These are phyloP conservation scores for Neocrepidodera transversa DNA, from an alignment of 2,888 invertebrate genomes.

Conservation along the genomic window DNA sequence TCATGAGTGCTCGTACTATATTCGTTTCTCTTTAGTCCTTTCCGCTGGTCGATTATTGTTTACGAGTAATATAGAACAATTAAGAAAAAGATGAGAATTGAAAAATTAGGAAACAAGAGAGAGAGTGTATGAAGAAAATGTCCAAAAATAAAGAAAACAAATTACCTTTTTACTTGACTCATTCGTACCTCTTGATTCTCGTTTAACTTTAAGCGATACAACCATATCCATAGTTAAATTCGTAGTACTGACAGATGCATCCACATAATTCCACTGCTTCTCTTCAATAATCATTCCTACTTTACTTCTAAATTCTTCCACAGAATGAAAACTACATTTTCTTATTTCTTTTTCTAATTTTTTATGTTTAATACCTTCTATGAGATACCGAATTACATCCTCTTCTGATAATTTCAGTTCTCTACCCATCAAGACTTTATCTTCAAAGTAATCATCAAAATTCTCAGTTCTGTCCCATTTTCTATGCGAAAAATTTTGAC, in stretches of 20 bases:
- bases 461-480: conserved; percentile 1
- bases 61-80: too few species aligned
- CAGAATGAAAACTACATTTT: background rate
- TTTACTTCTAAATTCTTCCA: background rate
- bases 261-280: background rate
- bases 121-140: too few species aligned
- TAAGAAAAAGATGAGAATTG: too few species aligned
- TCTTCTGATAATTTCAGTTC: background rate
- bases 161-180: background rate
- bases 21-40: too few species aligned
- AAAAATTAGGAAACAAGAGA: too few species aligned
- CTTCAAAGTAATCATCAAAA: conserved; percentile 21
- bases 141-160: too few species aligned
- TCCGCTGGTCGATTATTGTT: too few species aligned
- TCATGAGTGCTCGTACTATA: too few species aligned
- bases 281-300: background rate
- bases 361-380: conserved; percentile 9
- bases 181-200: too few species aligned
- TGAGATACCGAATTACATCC: conserved; percentile 3
- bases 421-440: conserved; percentile 12
- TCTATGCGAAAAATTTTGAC: background rate
- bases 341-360: conserved; percentile 5
- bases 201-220: background rate
- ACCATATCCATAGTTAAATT: background rate
- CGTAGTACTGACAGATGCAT: background rate